Evolutionary conservation across 2,797 vertebrate species (phyloP).

Genomic region (Esox lucius): DNA sequence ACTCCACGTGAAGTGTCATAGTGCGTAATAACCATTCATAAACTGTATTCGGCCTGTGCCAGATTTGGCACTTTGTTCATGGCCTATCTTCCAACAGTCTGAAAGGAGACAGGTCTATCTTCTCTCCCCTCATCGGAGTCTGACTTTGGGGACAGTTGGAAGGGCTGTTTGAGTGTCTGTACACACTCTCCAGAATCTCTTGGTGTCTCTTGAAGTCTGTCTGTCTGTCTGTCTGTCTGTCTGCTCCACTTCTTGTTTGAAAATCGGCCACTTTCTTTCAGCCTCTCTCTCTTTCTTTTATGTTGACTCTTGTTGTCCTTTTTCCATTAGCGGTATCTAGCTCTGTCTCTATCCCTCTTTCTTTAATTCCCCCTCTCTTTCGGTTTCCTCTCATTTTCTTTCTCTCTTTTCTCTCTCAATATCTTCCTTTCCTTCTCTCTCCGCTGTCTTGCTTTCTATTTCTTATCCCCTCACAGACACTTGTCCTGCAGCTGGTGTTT

Average conservation of each 20-base stretch:
- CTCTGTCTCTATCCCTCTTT: slow-evolving; percentile 6
- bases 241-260: not conserved
- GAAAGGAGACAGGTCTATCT: slow-evolving; percentile 6
- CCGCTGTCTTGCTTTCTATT: not conserved
- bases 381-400: not conserved
- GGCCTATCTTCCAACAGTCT: not conserved
- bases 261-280: not conserved
- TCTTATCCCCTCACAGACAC: slow-evolving; percentile 7
- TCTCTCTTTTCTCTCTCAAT: not conserved
- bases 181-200: not conserved
- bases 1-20: not conserved
- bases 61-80: not conserved
- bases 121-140: slow-evolving; percentile 22
- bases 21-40: not conserved
- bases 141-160: slow-evolving; percentile 38
- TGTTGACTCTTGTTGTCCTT: not conserved
- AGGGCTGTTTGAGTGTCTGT: slow-evolving; percentile 19
- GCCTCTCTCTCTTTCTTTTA: not conserved
- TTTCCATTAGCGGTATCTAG: not conserved
- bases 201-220: not conserved
- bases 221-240: not conserved
- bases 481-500: slow-evolving; percentile 27
- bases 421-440: not conserved
- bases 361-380: not conserved
- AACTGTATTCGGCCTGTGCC: not conserved